Evolutionary conservation across 2,113 vertebrate species (phyloP), one percentile per base, ranked within the genome.

Genomic region (Salvelinus sp.): DNA sequence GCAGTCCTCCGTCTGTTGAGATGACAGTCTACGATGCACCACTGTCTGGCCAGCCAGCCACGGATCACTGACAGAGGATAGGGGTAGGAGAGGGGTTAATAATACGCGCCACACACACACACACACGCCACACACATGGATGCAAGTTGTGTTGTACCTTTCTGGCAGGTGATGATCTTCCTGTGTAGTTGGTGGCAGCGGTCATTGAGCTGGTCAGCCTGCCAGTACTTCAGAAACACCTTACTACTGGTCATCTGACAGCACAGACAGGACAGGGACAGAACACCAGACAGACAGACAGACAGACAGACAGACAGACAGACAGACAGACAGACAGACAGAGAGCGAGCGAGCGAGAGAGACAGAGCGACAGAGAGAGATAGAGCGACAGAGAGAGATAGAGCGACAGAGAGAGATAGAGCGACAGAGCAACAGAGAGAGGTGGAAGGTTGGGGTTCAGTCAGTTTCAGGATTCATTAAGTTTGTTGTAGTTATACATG

Each of bases 151-250:
- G n/a, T 18, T 6, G 38, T 96, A 98, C 97, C 97, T 97, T 96
- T 98, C 82, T 99, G 97, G 86, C 97, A 97, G 83, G 94, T 96
- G 89, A 98, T 88, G 72, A 98, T 95, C 92, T 95, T 98, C 81
- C 91, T 95, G 88, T 94, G 95, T 60, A 96, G 89, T 82, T 96
- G 96, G 84, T 95, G 93, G 87, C 97, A 96, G 89, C 96, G 91
- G 72, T 98, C 94, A 0, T 92, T 94, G 72, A 99, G 95, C 87
- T 97, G 96, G 89, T 96, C 95, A n/a, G 94, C 94, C 74, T 97
- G 97, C 95, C 97, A 96, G 91, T 96, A 96, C 84, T 95, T 96
- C 83, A 99, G 91, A 87, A 98, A 97, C 71, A 98, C 97, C 91
- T 97, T 97, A 76, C 90, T 95, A 78, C 83, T 83, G 80, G 96